A percentile compares a stretch with the other conserved stretches of the same genome.
Conservation (phyloP, 2,797 vertebrate genomes). For the Microctenopoma lineatum region DNA sequence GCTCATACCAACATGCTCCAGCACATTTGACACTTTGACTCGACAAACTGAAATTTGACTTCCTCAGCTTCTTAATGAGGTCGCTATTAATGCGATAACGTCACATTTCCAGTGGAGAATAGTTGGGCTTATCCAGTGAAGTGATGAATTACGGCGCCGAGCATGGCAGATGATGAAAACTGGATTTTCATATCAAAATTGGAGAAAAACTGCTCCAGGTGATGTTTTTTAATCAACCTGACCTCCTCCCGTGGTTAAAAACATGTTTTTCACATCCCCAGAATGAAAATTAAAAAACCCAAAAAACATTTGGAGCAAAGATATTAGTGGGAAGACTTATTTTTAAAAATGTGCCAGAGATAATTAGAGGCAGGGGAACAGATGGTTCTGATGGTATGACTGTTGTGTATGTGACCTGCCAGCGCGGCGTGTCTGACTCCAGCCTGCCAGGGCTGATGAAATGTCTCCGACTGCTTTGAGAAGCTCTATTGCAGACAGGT, state of each 20-base stretch:
- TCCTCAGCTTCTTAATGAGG: conserved; percentile 6
- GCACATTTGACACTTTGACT: neutral
- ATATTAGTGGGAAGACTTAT: neutral
- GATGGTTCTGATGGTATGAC: too few relatives aligned
- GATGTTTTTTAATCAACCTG: conserved; percentile 23
- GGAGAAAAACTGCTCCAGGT: conserved; percentile 13
- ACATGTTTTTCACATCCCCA: neutral
- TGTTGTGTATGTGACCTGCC: conserved; percentile 1
- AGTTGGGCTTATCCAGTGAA: neutral
- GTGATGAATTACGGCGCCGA: conserved; percentile 1
- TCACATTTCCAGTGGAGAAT: conserved; percentile 1
- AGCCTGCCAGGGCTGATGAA: conserved; percentile 1
- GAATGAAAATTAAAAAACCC: neutral
- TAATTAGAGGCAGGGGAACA: neutral
- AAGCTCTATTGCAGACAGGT: conserved; percentile 8
- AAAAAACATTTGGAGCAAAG: neutral
- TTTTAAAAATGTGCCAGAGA: conserved; percentile 8
- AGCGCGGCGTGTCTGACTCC: neutral
- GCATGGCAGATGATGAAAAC: conserved; percentile 4
- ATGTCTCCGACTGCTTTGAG: neutral
- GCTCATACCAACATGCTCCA: neutral
- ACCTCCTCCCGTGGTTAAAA: conserved; percentile 8
- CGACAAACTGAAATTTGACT: conserved; percentile 3
- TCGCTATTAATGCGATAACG: conserved; percentile 4
- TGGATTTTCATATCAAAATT: conserved; percentile 24